Conservation (phyloP, 2,797 vertebrate species). For the Leucoraja ocellata region DNA sequence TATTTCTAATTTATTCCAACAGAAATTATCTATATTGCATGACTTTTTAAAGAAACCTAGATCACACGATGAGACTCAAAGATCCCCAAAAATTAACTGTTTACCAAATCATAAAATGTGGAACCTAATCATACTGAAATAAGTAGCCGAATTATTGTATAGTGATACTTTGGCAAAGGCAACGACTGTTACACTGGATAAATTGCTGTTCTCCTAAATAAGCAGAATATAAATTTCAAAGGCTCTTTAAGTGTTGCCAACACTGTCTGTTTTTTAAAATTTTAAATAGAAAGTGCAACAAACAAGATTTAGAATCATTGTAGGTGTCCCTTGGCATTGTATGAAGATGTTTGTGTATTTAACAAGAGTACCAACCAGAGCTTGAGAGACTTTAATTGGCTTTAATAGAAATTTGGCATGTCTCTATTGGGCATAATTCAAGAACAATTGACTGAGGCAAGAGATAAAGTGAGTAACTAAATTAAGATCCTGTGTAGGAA, state of each 20-base stretch:
- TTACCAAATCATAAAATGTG: neutral
- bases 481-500: neutral
- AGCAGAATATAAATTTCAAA: constrained; percentile 9
- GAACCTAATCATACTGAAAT: neutral
- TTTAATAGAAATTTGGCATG: constrained; percentile 35
- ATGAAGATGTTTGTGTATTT: constrained; percentile 35
- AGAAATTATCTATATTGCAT: neutral
- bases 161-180: neutral
- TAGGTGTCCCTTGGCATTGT: constrained; percentile 40
- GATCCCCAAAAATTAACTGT: neutral
- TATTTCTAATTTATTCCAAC: neutral
- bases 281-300: constrained; percentile 40
- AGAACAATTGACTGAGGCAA: neutral
- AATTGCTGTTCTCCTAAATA: neutral
- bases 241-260: constrained; percentile 37
- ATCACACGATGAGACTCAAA: neutral
- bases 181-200: accelerated
- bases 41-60: neutral
- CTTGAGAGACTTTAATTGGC: neutral
- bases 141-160: neutral
- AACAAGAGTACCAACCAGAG: constrained; percentile 2
- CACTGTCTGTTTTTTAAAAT: constrained; percentile 11
- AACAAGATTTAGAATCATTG: constrained; percentile 41
- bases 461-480: neutral
- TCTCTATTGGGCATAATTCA: neutral